Evolutionary conservation across 2,797 vertebrate genomes (phyloP), one percentile per base, ranked within the genome.

Genomic region (Sphaeramia orbicularis): DNA sequence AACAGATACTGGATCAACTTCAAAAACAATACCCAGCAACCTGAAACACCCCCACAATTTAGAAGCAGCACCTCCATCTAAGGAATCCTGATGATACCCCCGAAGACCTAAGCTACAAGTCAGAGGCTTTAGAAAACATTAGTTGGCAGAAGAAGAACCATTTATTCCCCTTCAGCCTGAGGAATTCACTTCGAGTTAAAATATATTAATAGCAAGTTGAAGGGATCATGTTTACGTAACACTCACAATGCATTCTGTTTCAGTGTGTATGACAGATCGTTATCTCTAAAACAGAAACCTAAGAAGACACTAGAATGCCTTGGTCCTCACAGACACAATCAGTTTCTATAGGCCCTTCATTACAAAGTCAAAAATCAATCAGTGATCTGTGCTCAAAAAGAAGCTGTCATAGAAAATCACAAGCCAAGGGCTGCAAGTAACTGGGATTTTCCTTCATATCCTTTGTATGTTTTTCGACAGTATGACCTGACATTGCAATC

Each of bases 211-310:
- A 54, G 15, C 42, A 59, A 53, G 44, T 48, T 9, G 2, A 6
- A 52, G 13, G 16, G 32, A 47, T 9, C 35, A 27, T 51, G 51
- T 61, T 67, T 61, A 24, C 40, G 10, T 16, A 55, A 9, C 38
- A 55, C 51, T 32, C 42, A 38, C 56, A 32, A 59, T 18, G 37
- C 59, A 2, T 6, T 52, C n/a, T 12, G 12, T 13, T 11, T 18
- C 11, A 5, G 53, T 59, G 27, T 48, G 48, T 45, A 65, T 53
- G 42, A 42, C 2, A 6, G 15, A 53, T 35, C 27, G 11, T 14
- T 0, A 24, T 14, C 15, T 10, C 18, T 12, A 30, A 27, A 51
- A 41, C 38, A 15, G 11, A 42, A 24, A 8, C 9, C 9, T 35
- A 44, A 13, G 9, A 55, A 53, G n/a, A 43, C 57, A 24, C 10